These are phyloP conservation scores for Drosophila rellima DNA, from an alignment of 2,888 invertebrate species.

Conservation along the genomic window DNA sequence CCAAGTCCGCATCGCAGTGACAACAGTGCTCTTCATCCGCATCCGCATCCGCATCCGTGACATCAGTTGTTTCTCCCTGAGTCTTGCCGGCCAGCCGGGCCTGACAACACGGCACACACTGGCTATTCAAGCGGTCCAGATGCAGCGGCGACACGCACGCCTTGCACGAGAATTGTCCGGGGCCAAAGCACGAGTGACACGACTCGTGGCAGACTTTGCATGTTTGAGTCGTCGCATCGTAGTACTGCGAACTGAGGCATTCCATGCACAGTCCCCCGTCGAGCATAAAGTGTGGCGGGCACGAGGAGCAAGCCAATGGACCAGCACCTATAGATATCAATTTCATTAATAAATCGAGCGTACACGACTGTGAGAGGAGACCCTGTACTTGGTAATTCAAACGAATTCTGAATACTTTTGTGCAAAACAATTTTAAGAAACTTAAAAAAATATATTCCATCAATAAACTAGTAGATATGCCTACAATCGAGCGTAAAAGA, in stretches of 20 bases:
- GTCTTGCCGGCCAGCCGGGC: constrained; percentile 85
- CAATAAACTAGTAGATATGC: no score
- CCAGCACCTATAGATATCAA: constrained; percentile 87
- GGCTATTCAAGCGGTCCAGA: constrained; percentile 90
- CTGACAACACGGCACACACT: constrained; percentile 91
- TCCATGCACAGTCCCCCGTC: constrained; percentile 92
- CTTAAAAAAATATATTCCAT: no score
- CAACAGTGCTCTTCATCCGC: constrained; percentile 47
- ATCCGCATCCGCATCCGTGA: constrained; percentile 84
- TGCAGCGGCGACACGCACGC: constrained; percentile 89
- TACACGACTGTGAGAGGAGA: no score
- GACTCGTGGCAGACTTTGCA: constrained; percentile 89
- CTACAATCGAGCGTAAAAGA: no score
- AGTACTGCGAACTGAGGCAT: constrained; percentile 91
- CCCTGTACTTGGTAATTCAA: no score
- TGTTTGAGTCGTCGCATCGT: constrained; percentile 89
- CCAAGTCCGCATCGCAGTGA: constrained; percentile 63
- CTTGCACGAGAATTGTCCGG: constrained; percentile 90
- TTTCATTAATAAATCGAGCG: no score
- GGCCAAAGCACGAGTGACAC: constrained; percentile 90
- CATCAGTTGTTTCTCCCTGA: constrained; percentile 87
- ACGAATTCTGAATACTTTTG: no score
- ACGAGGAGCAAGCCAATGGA: constrained; percentile 91
- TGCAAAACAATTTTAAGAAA: no score
- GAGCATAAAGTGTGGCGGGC: constrained; percentile 90